These are phyloP conservation scores for Ceratoteleas bidentatus DNA, from an alignment of 1,140 invertebrate species.

Conservation along the genomic window DNA sequence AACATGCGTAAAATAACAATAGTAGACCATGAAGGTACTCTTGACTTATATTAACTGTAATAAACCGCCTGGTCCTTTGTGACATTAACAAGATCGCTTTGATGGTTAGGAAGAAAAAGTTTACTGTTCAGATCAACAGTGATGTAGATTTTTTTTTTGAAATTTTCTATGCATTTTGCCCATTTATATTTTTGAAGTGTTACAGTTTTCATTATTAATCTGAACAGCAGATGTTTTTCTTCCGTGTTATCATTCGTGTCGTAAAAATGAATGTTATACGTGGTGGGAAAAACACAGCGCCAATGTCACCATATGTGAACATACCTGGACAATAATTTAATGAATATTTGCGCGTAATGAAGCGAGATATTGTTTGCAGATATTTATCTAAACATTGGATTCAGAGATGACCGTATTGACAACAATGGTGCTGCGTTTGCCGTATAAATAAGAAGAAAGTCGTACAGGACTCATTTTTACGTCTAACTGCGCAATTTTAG, in stretches of 20 bases:
- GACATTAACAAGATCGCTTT: constrained; percentile 28
- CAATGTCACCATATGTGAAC: no score
- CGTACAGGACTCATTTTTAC: constrained; percentile 21
- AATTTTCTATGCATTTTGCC: no score
- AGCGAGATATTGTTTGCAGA: neutral
- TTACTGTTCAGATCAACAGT: neutral
- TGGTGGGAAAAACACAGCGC: neutral
- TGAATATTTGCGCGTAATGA: neutral
- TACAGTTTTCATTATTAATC: no score
- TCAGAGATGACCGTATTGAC: no score
- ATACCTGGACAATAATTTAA: no score
- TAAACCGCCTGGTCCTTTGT: constrained; percentile 40
- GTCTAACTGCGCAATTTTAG: constrained; percentile 2
- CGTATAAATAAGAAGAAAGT: no score
- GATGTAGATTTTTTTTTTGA: neutral
- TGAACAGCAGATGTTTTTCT: no score
- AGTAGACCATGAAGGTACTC: constrained; percentile 14
- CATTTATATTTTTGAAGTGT: no score
- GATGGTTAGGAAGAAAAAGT: neutral
- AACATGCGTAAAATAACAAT: constrained; percentile 21
- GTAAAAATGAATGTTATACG: constrained; percentile 42
- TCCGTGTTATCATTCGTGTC: constrained; percentile 20
- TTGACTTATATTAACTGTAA: constrained; percentile 40
- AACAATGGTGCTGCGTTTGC: no score
- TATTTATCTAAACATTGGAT: no score